These are phyloP conservation scores for Valencia hispanica DNA, from an alignment of 2,797 vertebrate species.

Conservation along the genomic window DNA sequence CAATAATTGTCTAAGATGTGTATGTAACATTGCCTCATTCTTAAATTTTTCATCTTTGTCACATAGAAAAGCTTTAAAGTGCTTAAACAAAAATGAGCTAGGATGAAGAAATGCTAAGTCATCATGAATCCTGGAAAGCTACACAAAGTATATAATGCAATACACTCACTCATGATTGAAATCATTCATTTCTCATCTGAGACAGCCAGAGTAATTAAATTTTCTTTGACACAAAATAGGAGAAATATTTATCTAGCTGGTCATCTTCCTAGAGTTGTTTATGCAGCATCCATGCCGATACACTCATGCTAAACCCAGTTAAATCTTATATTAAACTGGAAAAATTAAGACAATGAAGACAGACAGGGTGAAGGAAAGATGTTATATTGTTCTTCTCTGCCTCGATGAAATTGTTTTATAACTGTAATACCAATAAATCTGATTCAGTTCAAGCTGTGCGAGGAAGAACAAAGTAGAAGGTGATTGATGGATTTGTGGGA, in stretches of 20 bases:
- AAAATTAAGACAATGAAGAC: constrained; percentile 4
- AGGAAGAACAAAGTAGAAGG: neutral
- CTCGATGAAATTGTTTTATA: constrained; percentile 27
- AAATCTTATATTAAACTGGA: constrained; percentile 45
- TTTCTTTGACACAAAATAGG: constrained; percentile 19
- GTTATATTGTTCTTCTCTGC: constrained; percentile 7
- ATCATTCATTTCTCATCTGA: constrained; percentile 25
- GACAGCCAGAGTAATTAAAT: constrained; percentile 23
- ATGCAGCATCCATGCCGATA: constrained; percentile 21
- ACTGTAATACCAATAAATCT: constrained; percentile 38
- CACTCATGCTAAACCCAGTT: constrained; percentile 36
- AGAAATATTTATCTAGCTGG: constrained; percentile 19
- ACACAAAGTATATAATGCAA: neutral
- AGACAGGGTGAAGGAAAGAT: constrained; percentile 11
- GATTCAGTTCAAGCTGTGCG: constrained; percentile 16
- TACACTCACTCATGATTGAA: constrained; percentile 2
- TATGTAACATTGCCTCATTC: too few species aligned
- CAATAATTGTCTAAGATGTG: too few species aligned
- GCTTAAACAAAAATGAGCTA: neutral
- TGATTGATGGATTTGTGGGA: constrained; percentile 27
- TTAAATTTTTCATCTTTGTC: constrained; percentile 1
- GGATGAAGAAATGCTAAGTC: neutral
- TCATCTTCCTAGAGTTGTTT: constrained; percentile 12
- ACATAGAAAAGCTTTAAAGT: neutral
- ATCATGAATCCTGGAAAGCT: neutral